These are phyloP conservation scores for Vespertilio murinus DNA, from an alignment of 2,797 vertebrate species.

Conservation along the genomic window DNA sequence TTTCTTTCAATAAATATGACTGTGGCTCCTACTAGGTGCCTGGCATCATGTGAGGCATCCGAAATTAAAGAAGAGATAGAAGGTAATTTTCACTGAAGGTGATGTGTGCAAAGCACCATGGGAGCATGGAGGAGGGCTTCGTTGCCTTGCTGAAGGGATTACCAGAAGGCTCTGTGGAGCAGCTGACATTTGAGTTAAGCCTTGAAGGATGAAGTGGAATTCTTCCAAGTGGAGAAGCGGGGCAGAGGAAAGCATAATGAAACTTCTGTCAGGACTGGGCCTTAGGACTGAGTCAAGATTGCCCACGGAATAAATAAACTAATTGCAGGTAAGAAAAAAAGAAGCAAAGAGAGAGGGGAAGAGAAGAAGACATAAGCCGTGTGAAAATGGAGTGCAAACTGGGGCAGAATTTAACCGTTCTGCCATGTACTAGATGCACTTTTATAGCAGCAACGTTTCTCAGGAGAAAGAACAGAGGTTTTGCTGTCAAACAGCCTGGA, in stretches of 20 bases:
- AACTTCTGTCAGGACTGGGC: background rate
- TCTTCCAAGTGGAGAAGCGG: background rate
- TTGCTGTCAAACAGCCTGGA: background rate
- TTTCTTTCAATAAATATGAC: background rate
- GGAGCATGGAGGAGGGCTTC: background rate
- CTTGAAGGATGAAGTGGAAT: background rate
- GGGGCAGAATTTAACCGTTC: background rate
- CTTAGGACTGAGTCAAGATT: background rate
- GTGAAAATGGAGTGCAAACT: background rate
- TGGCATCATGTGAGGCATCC: background rate
- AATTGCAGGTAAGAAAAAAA: constrained; percentile 16
- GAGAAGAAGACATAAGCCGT: background rate
- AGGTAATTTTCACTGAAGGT: background rate
- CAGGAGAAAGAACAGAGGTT: background rate
- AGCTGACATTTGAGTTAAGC: constrained; percentile 16
- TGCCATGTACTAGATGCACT: background rate
- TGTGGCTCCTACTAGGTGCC: background rate
- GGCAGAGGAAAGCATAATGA: background rate
- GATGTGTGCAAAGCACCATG: background rate
- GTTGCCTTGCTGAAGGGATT: background rate
- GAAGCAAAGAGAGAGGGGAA: background rate
- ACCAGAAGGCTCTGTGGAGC: background rate
- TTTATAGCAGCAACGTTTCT: background rate
- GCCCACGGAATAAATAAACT: background rate
- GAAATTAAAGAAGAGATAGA: background rate